Evolutionary conservation across 2,888 invertebrate species (phyloP).

Genomic region (Drosophila infuscata): DNA sequence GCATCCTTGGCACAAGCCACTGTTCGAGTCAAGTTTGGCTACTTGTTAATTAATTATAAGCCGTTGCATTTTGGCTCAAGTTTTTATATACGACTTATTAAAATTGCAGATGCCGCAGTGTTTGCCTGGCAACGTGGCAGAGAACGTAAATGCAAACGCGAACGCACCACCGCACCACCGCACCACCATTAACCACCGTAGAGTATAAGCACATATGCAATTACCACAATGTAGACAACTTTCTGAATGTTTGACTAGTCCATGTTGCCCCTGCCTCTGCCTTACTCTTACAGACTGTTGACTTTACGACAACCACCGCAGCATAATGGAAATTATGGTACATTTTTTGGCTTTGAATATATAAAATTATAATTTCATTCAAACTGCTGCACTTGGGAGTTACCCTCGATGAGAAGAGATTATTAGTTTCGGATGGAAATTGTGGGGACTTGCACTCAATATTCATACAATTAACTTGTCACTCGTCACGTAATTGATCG

Average conservation of each 20-base stretch:
- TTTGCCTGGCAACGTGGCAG: constrained; percentile 21
- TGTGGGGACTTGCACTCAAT: neutral
- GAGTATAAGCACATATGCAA: constrained; percentile 24
- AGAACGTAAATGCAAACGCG: constrained; percentile 4
- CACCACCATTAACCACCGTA: constrained; percentile 12
- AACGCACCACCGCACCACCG: neutral
- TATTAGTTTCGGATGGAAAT: neutral
- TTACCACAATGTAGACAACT: constrained; percentile 23
- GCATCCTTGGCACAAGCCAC: neutral
- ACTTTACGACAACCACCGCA: constrained; percentile 13
- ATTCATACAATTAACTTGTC: constrained; percentile 9
- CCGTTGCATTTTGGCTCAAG: constrained; percentile 31
- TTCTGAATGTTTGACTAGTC: constrained; percentile 20
- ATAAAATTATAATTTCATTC: neutral
- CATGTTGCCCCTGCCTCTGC: constrained; percentile 1
- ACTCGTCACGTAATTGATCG: constrained; percentile 27
- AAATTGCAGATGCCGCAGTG: constrained; percentile 44
- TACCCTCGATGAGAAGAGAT: neutral
- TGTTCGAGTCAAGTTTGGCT: constrained; percentile 15
- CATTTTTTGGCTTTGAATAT: constrained; percentile 7
- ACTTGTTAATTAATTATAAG: constrained; percentile 42
- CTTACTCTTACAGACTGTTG: neutral
- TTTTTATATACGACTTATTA: constrained; percentile 50
- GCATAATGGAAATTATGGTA: constrained; percentile 19
- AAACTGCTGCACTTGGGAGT: neutral